Percentiles rank a stretch among this genome's conserved stretches.
phyloP scores from a whole-genome alignment of 1,140 invertebrate genomes.

The Camponotus pennsylvanicus region DNA sequence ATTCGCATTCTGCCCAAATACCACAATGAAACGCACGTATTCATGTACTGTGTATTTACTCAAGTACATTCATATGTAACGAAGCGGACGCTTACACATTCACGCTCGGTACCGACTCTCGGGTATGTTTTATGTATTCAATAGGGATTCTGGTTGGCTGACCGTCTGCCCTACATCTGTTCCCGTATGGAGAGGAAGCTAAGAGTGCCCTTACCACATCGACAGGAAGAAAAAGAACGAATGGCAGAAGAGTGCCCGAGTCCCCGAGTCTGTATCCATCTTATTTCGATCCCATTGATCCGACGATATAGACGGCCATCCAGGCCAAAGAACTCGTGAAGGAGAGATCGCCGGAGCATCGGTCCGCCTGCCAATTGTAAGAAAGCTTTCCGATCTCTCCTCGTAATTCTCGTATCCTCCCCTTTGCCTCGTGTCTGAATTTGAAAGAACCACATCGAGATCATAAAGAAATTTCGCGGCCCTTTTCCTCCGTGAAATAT shows the following conservation, averaged over 20 bases:
- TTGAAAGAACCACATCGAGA: slow-evolving; percentile 41
- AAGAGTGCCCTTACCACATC: slow-evolving; percentile 33
- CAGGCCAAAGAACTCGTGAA: slow-evolving; percentile 48
- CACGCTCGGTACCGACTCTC: slow-evolving; percentile 44
- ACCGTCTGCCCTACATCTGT: slow-evolving; percentile 76
- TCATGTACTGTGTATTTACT: slow-evolving; percentile 19
- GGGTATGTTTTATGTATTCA: slow-evolving; percentile 77
- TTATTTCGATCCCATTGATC: slow-evolving; percentile 77
- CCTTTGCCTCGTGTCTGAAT: slow-evolving; percentile 15
- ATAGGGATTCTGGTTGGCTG: slow-evolving; percentile 75
- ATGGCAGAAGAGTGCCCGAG: not conserved
- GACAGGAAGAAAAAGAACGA: not conserved
- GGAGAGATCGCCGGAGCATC: slow-evolving; percentile 12
- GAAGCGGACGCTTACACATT: slow-evolving; percentile 72
- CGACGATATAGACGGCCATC: slow-evolving; percentile 67
- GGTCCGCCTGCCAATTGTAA: slow-evolving; percentile 53
- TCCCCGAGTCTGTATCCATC: slow-evolving; percentile 71
- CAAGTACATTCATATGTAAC: slow-evolving; percentile 72
- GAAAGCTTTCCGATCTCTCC: slow-evolving; percentile 50
- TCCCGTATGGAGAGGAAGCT: slow-evolving; percentile 67
- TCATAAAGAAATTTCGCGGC: slow-evolving; percentile 50
- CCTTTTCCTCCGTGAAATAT: slow-evolving; percentile 19
- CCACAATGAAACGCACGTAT: not conserved
- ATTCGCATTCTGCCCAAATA: not conserved
- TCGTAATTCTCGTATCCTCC: slow-evolving; percentile 46